phyloP scores from a whole-genome alignment of 2,113 vertebrate species.

The Lipotes vexillifer region DNA sequence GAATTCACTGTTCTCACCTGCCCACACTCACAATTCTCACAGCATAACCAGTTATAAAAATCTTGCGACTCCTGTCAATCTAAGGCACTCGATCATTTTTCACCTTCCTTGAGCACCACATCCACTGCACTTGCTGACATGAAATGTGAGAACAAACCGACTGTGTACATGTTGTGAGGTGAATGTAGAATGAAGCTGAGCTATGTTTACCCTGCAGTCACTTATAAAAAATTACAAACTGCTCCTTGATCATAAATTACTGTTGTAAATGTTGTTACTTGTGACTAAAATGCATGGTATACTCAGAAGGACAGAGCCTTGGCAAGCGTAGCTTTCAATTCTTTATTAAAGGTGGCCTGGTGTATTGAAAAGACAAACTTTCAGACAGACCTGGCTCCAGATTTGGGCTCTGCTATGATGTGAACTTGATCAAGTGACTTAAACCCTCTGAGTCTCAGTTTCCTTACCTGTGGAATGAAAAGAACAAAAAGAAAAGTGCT shows the following conservation, averaged over 20 bases:
- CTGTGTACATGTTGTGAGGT: background rate
- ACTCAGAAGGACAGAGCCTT: background rate
- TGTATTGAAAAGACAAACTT: background rate
- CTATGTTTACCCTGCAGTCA: background rate
- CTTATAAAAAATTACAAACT: background rate
- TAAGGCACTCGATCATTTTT: background rate
- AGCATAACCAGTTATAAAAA: background rate
- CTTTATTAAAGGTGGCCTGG: background rate
- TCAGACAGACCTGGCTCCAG: background rate
- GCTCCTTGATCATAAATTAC: constrained; percentile 45
- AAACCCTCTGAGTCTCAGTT: background rate
- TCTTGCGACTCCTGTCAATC: background rate
- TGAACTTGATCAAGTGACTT: background rate
- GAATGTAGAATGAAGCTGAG: background rate
- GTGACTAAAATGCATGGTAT: background rate
- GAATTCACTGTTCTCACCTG: background rate
- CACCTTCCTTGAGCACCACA: background rate
- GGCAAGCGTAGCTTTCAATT: background rate
- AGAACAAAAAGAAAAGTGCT: background rate
- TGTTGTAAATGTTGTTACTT: background rate
- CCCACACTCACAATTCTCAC: background rate
- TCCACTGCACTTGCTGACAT: background rate
- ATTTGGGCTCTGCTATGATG: background rate
- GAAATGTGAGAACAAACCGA: background rate
- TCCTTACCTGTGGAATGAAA: background rate